Conservation (phyloP, 2,113 vertebrate genomes). For the Argyrosomus japonicus region DNA sequence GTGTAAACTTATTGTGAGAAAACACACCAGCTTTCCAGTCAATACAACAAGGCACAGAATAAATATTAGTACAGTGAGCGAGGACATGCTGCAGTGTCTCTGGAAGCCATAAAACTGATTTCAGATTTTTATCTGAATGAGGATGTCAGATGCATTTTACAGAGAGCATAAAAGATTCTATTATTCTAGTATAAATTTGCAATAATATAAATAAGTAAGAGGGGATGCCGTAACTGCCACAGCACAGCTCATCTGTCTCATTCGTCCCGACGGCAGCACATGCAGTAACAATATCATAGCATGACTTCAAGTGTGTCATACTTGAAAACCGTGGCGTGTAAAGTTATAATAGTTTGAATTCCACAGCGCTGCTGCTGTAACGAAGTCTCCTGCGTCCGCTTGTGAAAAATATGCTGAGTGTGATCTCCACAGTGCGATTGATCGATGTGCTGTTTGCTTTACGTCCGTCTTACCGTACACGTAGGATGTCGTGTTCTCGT, state of each 20-base stretch:
- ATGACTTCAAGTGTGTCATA: slow-evolving; percentile 25
- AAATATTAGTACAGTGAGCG: background rate
- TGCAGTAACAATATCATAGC: background rate
- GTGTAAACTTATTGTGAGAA: slow-evolving; percentile 43
- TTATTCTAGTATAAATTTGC: slow-evolving; percentile 43
- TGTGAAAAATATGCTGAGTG: slow-evolving; percentile 20
- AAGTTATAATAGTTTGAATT: slow-evolving; percentile 3
- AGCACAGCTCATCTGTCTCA: background rate
- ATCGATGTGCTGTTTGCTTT: slow-evolving; percentile 46
- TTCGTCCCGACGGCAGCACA: slow-evolving; percentile 26
- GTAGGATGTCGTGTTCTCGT: slow-evolving; percentile 52
- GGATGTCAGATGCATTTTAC: slow-evolving; percentile 12
- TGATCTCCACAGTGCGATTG: slow-evolving; percentile 10
- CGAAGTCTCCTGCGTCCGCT: slow-evolving; percentile 23
- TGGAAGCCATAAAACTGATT: slow-evolving; percentile 27
- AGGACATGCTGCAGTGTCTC: slow-evolving; percentile 3
- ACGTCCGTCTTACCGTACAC: slow-evolving; percentile 7
- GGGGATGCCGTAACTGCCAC: slow-evolving; percentile 24
- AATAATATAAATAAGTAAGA: slow-evolving; percentile 54
- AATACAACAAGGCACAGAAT: background rate
- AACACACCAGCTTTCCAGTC: slow-evolving; percentile 45
- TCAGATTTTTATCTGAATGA: slow-evolving; percentile 10
- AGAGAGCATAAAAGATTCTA: background rate
- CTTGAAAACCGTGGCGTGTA: background rate
- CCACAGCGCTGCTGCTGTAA: slow-evolving; percentile 48